Evolutionary conservation across 2,113 vertebrate genomes (phyloP).

Genomic region (Ictalurus punctatus): DNA sequence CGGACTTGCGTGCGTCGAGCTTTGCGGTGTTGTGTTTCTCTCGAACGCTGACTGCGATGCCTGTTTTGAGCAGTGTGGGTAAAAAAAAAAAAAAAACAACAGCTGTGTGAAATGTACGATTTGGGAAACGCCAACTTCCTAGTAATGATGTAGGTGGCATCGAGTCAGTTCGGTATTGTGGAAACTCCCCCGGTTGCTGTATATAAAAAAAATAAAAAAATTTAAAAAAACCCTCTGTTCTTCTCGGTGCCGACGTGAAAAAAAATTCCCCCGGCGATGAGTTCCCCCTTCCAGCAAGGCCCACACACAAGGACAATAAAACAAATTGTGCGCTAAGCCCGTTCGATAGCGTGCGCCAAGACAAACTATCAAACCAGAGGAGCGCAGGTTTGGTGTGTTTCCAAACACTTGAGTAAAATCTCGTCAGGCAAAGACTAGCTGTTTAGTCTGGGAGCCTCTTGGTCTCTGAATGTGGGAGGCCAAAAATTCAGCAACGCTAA

Average conservation of each 20-base stretch:
- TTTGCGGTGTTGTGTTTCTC: background rate
- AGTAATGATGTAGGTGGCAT: slow-evolving; percentile 27
- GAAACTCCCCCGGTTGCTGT: slow-evolving; percentile 54
- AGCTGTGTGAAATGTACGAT: slow-evolving; percentile 25
- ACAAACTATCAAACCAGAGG: slow-evolving; percentile 45
- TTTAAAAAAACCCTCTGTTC: slow-evolving; percentile 23
- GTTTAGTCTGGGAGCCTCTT: slow-evolving; percentile 31
- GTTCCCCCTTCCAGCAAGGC: slow-evolving; percentile 38
- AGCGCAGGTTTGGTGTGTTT: slow-evolving; percentile 30
- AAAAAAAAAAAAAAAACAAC: too few species aligned
- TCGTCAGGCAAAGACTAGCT: background rate
- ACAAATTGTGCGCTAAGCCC: slow-evolving; percentile 37
- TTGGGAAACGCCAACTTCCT: slow-evolving; percentile 43
- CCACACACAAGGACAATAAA: slow-evolving; percentile 55
- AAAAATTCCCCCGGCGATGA: slow-evolving; percentile 42
- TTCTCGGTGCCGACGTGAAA: slow-evolving; percentile 23
- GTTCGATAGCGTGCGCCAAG: slow-evolving; percentile 24
- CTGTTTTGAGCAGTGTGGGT: background rate
- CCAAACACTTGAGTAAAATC: background rate
- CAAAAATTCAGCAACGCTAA: slow-evolving; percentile 14
- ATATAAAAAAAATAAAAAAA: too few species aligned
- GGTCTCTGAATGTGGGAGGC: background rate
- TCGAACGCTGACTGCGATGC: background rate
- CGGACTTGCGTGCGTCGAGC: background rate
- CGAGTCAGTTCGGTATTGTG: slow-evolving; percentile 45